A percentile compares a stretch with the other conserved stretches of the same genome.
Conservation (phyloP, 2,888 invertebrate species). For the Cephus nigrinus region DNA sequence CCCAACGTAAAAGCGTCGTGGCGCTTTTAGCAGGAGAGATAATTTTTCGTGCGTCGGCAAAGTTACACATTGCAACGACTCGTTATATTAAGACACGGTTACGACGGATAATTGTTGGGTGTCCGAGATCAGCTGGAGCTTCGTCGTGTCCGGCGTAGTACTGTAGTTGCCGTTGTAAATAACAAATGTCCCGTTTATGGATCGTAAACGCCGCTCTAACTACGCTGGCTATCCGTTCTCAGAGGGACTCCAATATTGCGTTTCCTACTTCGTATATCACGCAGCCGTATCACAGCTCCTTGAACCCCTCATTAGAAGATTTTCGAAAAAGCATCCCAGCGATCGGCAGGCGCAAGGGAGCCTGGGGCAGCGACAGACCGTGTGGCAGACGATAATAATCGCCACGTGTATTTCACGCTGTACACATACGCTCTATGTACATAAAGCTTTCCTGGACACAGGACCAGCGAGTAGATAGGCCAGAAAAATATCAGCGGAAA, state of each 20-base stretch:
- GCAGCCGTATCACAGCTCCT: conserved; percentile 21
- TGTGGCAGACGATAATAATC: not conserved
- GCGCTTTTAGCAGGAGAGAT: not conserved
- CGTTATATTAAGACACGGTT: conserved; percentile 52
- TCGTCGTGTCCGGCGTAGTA: not conserved
- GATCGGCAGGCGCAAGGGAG: not conserved
- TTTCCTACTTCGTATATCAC: conserved; percentile 56
- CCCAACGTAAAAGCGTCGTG: not conserved
- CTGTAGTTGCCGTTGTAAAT: conserved; percentile 49
- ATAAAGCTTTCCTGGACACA: not conserved
- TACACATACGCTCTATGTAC: not conserved
- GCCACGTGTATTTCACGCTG: not conserved
- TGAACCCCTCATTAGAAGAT: conserved; percentile 37
- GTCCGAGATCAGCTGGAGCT: conserved; percentile 20
- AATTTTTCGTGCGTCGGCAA: conserved; percentile 1
- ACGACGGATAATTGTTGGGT: conserved; percentile 56
- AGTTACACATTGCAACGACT: conserved; percentile 33
- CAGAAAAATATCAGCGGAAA: not conserved
- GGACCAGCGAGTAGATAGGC: not conserved
- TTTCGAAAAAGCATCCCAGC: conserved; percentile 2
- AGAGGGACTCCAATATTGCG: conserved; percentile 29
- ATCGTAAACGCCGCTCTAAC: conserved; percentile 59
- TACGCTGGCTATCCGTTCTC: conserved; percentile 38
- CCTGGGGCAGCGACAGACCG: not conserved
- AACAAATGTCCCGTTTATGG: conserved; percentile 58